Percentiles rank a stretch among this genome's conserved stretches.
phyloP scores from a whole-genome alignment of 2,888 invertebrate species.

The Phyllotreta striolata region DNA sequence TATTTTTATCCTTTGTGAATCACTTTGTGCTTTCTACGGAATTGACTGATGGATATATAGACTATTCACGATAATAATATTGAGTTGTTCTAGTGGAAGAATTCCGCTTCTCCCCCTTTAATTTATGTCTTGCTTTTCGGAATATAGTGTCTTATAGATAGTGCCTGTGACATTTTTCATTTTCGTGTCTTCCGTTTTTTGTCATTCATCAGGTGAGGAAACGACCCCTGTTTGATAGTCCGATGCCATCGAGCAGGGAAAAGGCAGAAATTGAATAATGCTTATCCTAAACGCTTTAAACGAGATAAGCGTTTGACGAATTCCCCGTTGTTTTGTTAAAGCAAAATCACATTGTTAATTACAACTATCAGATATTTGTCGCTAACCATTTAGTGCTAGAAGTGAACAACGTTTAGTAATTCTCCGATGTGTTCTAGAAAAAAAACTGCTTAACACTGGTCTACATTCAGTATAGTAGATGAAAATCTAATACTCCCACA shows the following conservation, averaged over 20 bases:
- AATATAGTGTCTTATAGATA: conserved; percentile 25
- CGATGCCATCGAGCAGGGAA: no score
- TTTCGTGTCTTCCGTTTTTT: conserved; percentile 27
- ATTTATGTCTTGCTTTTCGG: conserved; percentile 32
- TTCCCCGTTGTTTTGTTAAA: no score
- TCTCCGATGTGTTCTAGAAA: background rate
- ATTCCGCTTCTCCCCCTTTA: conserved; percentile 21
- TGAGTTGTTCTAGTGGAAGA: conserved; percentile 33
- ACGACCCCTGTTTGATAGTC: background rate
- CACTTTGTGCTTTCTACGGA: conserved; percentile 22
- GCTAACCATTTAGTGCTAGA: no score
- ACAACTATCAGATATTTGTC: no score
- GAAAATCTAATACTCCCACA: background rate
- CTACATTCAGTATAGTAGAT: conserved; percentile 9
- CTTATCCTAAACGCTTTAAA: no score
- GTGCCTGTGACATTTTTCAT: conserved; percentile 27
- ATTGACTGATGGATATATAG: conserved; percentile 35
- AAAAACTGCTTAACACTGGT: conserved; percentile 7
- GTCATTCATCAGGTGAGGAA: conserved; percentile 27
- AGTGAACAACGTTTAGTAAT: no score
- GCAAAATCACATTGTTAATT: no score
- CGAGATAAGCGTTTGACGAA: no score
- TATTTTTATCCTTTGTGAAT: conserved; percentile 32
- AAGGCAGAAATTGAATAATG: no score
- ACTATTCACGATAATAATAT: conserved; percentile 30